Conservation (phyloP, 2,888 invertebrate species). For the Tortrix viridana region DNA sequence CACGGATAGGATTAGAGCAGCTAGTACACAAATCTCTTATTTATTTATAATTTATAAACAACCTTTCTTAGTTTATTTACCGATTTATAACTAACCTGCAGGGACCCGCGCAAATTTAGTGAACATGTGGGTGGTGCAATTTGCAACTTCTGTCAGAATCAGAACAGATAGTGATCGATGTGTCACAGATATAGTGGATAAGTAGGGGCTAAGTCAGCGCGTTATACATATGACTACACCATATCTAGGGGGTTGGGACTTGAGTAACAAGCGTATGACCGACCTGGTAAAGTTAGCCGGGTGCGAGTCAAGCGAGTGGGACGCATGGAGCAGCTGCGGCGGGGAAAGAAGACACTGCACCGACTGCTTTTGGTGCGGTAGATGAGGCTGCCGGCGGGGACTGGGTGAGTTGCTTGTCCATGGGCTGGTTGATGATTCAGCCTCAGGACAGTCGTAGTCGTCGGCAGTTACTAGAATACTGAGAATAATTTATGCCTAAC, state of each 20-base stretch:
- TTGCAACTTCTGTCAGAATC: conserved; percentile 67
- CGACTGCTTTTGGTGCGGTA: conserved; percentile 67
- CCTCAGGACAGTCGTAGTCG: no score
- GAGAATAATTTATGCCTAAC: no score
- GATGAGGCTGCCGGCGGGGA: conserved; percentile 52
- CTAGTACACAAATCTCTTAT: no score
- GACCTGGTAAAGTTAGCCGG: conserved; percentile 41
- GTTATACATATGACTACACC: no score
- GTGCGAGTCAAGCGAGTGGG: conserved; percentile 72
- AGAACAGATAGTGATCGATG: conserved; percentile 68
- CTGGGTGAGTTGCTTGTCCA: conserved; percentile 87
- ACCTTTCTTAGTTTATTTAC: no score
- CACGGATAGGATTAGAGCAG: no score
- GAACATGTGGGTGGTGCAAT: conserved; percentile 74
- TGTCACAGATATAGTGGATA: no score
- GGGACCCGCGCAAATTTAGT: conserved; percentile 62
- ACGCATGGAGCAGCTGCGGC: conserved; percentile 66
- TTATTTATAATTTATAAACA: no score
- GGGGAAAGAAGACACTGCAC: conserved; percentile 63
- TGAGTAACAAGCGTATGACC: neutral
- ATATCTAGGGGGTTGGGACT: no score
- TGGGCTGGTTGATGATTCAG: conserved; percentile 86
- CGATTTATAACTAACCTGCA: conserved; percentile 3
- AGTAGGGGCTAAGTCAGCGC: no score
- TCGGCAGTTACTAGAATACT: neutral